Conservation (phyloP, 2,888 invertebrate genomes). For the Nysson spinosus region DNA sequence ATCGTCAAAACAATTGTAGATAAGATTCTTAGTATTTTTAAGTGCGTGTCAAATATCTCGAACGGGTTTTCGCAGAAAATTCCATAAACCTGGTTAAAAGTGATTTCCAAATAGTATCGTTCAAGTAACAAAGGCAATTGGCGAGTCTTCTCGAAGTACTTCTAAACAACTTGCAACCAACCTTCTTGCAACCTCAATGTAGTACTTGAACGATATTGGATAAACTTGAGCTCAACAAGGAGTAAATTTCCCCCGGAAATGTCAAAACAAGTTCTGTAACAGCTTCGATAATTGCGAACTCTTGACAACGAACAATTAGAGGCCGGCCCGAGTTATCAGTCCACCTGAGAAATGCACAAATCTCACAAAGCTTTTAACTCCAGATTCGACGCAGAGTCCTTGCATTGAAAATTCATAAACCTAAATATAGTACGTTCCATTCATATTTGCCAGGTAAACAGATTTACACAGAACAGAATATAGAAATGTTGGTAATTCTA, state of each 20-base stretch:
- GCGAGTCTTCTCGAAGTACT: conserved; percentile 14
- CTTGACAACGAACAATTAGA: background rate
- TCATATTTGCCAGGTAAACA: too few relatives aligned
- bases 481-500: too few relatives aligned
- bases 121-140: conserved; percentile 44
- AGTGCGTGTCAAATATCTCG: too few relatives aligned
- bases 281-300: conserved; percentile 5
- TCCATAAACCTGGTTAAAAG: conserved; percentile 25
- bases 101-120: conserved; percentile 4
- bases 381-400: too few relatives aligned
- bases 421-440: too few relatives aligned
- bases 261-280: conserved; percentile 23
- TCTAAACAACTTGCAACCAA: conserved; percentile 19
- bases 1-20: too few relatives aligned
- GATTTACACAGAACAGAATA: too few relatives aligned
- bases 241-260: conserved; percentile 33
- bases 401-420: too few relatives aligned
- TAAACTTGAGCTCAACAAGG: conserved; percentile 39
- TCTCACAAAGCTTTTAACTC: too few relatives aligned
- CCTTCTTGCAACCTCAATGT: conserved; percentile 36
- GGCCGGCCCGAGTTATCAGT: background rate
- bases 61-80: background rate
- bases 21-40: too few relatives aligned
- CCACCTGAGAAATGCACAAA: background rate
- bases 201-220: conserved; percentile 39